phyloP scores from a whole-genome alignment of 2,888 invertebrate genomes.

The Megaustenia siamemsis region DNA sequence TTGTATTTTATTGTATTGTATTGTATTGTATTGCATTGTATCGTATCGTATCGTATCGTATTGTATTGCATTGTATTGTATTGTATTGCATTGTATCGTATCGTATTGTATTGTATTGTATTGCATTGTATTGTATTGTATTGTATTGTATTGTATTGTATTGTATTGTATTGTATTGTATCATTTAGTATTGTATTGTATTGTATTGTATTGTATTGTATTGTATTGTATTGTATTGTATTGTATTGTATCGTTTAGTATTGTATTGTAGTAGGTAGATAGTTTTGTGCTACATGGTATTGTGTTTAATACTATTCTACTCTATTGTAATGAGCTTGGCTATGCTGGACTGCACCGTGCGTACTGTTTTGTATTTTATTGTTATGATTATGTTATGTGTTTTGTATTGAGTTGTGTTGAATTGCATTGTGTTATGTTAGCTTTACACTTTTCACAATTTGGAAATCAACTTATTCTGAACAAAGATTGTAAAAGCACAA shows the following conservation, averaged over 20 bases:
- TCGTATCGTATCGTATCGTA: neutral
- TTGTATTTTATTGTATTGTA: too few species aligned
- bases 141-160: neutral
- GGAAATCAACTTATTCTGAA: too few species aligned
- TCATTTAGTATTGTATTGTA: constrained; percentile 21
- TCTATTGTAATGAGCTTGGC: neutral
- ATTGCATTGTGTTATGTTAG: neutral
- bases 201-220: neutral
- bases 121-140: constrained; percentile 1
- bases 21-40: neutral
- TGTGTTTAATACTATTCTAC: neutral
- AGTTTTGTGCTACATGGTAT: neutral
- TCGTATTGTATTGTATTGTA: neutral
- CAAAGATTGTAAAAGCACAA: too few species aligned
- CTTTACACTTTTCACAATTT: too few species aligned
- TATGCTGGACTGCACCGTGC: neutral
- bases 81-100: neutral
- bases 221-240: neutral
- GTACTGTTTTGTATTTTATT: too few species aligned
- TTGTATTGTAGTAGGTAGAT: neutral
- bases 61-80: neutral
- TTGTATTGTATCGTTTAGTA: neutral
- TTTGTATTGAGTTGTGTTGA: neutral
- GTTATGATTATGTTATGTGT: neutral
- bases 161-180: constrained; percentile 22